A percentile compares a stretch with the other conserved stretches of the same genome.
phyloP scores from a whole-genome alignment of 2,797 vertebrate species.

The Gymnoscopelus microlampas region DNA sequence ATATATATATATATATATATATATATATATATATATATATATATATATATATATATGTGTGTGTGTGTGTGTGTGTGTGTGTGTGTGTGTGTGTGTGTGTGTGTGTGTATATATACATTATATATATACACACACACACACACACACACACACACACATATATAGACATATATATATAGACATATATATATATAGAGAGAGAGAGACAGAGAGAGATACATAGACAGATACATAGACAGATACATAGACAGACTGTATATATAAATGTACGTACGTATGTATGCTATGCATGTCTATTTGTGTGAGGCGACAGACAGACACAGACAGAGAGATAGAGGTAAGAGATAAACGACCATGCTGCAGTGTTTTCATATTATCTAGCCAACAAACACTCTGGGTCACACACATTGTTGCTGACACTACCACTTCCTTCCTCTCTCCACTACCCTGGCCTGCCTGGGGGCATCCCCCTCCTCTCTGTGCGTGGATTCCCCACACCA shows the following conservation, averaged over 20 bases:
- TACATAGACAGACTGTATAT: too few species aligned
- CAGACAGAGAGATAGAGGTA: slow-evolving; percentile 30
- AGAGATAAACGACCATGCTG: slow-evolving; percentile 16
- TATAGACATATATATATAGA: not conserved
- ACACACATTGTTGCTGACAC: slow-evolving; percentile 51
- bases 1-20: too few species aligned
- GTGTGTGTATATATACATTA: not conserved
- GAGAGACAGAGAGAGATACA: too few species aligned
- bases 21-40: too few species aligned
- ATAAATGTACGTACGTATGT: too few species aligned
- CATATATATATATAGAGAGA: too few species aligned
- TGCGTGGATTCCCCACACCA: slow-evolving; percentile 27
- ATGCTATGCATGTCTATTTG: not conserved
- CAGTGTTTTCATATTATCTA: slow-evolving; percentile 37
- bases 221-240: not conserved
- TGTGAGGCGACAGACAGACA: not conserved
- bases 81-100: slow-evolving; percentile 3
- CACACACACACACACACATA: too few species aligned
- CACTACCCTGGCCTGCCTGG: not conserved
- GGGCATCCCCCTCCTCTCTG: not conserved
- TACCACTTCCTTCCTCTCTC: slow-evolving; percentile 39
- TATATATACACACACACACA: too few species aligned
- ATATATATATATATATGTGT: too few species aligned
- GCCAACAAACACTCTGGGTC: slow-evolving; percentile 28
- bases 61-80: slow-evolving; percentile 5